Conservation (phyloP, 2,797 vertebrate genomes). For the Sternarchorhynchus goeldii region DNA sequence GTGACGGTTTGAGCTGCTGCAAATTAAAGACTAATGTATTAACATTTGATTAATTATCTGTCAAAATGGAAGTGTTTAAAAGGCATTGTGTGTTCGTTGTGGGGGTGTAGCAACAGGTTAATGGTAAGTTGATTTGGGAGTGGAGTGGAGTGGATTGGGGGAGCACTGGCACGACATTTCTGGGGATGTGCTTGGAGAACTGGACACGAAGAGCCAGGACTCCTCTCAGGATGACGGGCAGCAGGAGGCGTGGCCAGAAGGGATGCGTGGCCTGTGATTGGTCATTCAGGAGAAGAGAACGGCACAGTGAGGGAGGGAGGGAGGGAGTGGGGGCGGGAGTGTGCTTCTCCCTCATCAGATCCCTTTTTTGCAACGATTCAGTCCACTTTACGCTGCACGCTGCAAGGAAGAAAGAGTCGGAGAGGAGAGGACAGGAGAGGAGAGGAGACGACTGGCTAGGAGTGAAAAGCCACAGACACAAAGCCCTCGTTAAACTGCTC, state of each 20-base stretch:
- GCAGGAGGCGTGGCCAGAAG: conserved; percentile 56
- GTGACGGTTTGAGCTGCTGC: not conserved
- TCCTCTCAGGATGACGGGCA: conserved; percentile 65
- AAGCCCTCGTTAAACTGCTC: conserved; percentile 11
- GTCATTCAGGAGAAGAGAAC: conserved; percentile 66
- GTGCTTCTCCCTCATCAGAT: conserved; percentile 55
- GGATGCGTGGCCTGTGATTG: conserved; percentile 57
- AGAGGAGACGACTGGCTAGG: not conserved
- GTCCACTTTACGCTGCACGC: conserved; percentile 55
- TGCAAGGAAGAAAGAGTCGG: conserved; percentile 22
- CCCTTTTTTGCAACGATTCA: conserved; percentile 53
- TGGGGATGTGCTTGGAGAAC: conserved; percentile 13
- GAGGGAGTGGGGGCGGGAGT: conserved; percentile 51
- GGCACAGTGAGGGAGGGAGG: conserved; percentile 62
- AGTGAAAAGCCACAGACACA: not conserved
- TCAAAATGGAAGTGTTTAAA: not conserved
- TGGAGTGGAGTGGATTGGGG: not conserved
- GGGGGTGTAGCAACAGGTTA: conserved; percentile 19
- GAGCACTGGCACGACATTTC: conserved; percentile 7
- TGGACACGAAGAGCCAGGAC: conserved; percentile 10
- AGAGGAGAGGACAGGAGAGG: conserved; percentile 25
- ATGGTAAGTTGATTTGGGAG: not conserved
- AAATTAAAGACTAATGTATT: not conserved
- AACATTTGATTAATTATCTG: conserved; percentile 9
- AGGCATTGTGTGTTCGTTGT: not conserved